Evolutionary conservation across 2,797 vertebrate genomes (phyloP), one percentile per base, ranked within the genome.

Genomic region (Buceros bicornis): DNA sequence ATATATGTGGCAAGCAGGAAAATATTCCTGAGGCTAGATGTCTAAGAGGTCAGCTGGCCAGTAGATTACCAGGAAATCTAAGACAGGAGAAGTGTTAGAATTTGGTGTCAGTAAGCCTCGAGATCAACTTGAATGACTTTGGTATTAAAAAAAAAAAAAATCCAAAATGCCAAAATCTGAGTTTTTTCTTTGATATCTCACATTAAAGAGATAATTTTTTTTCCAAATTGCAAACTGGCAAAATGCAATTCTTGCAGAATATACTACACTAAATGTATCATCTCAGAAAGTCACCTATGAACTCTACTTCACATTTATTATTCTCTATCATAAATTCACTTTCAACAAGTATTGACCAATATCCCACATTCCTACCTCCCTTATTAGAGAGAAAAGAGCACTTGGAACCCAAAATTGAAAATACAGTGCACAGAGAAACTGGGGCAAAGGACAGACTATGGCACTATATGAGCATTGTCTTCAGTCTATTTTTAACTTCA

Each of bases 101-200:
- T 28, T 69, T 45, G 17, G 7, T 64, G 45, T 47, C 67, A 74
- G 37, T 67, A 85, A 87, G n/a, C 15, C 42, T 61, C 10, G 31
- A 50, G 33, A 61, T 11, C 33, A 70, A 62, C 7, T 74, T 25
- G 3, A 65, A 65, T 18, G 20, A 64, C 28, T 91, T n/a, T 25
- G n/a, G 28, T 70, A 69, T 22, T 71, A 2, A 57, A 82, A 71
- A 57, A 35, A 50, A 26, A 6, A 61, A 40, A 40, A 31, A 4
- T 10, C 2, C 5, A 20, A 66, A 72, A 1, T 0, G 1, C 4
- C 16, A 61, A 69, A 76, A 54, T 17, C 5, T 47, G 61, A 3
- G 18, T 76, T 74, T 54, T 70, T 80, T 33, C 28, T 83, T 65
- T 53, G 11, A 67, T 42, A 42, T 3, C 26, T 90, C 16, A 28